A percentile compares a stretch with the other conserved stretches of the same genome.
Conservation (phyloP, 2,888 invertebrate genomes). For the Ptychoptera contaminata region DNA sequence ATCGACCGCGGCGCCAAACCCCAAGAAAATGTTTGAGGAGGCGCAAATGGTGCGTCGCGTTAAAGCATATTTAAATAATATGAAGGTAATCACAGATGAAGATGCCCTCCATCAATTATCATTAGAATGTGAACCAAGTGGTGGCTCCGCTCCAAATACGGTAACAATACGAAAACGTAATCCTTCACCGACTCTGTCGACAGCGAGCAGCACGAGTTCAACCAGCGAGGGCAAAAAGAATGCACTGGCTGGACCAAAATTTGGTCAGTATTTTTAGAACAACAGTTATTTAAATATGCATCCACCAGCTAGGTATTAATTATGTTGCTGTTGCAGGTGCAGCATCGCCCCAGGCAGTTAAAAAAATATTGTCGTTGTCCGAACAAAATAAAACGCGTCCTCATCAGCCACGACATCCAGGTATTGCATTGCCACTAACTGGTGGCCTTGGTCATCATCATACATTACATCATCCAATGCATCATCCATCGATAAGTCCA, state of each 20-base stretch:
- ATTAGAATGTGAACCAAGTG: constrained; percentile 64
- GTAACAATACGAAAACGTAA: constrained; percentile 56
- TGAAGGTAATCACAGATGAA: constrained; percentile 79
- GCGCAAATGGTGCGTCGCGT: constrained; percentile 97
- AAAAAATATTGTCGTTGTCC: constrained; percentile 83
- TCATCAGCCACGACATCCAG: constrained; percentile 63
- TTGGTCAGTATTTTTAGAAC: constrained; percentile 32
- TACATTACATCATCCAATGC: constrained; percentile 17
- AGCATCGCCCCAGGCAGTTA: constrained; percentile 91
- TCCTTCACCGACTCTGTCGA: constrained; percentile 85
- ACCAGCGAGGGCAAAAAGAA: constrained; percentile 58
- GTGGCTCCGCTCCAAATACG: constrained; percentile 38
- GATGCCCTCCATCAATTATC: constrained; percentile 78
- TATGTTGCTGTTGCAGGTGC: constrained; percentile 34
- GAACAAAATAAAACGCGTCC: constrained; percentile 78
- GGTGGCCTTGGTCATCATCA: constrained; percentile 18
- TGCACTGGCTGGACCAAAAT: constrained; percentile 39
- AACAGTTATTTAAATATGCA: background rate
- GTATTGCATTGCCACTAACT: constrained; percentile 42
- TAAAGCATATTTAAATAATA: constrained; percentile 84
- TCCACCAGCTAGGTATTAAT: background rate
- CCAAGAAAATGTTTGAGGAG: constrained; percentile 98
- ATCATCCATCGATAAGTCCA: constrained; percentile 17
- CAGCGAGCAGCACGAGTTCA: constrained; percentile 80
- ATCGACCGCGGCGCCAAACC: constrained; percentile 79